Conservation (phyloP, 2,888 invertebrate genomes). For the Drosophila putrida region DNA sequence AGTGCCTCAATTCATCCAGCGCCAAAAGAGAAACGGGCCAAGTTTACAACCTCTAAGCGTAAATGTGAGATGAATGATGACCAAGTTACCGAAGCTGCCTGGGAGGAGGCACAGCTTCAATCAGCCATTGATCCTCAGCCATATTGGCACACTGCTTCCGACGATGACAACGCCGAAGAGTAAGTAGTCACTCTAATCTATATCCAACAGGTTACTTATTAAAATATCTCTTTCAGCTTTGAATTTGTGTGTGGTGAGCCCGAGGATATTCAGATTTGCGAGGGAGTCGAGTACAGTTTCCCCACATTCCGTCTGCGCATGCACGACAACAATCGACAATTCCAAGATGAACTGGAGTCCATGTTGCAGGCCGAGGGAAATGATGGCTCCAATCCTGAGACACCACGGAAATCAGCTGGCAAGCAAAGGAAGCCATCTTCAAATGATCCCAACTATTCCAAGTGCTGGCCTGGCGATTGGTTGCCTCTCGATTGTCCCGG, state of each 20-base stretch:
- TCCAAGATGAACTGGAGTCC: constrained; percentile 74
- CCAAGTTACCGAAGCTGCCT: constrained; percentile 32
- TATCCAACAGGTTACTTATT: neutral
- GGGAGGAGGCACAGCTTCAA: constrained; percentile 40
- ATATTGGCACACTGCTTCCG: constrained; percentile 42
- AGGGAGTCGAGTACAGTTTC: constrained; percentile 84
- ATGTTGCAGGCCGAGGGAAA: constrained; percentile 54
- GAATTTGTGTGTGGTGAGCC: constrained; percentile 80
- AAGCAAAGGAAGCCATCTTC: constrained; percentile 53
- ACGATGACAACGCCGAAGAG: constrained; percentile 59
- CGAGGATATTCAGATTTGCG: constrained; percentile 77
- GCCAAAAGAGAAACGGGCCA: constrained; percentile 82
- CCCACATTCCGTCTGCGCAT: constrained; percentile 84
- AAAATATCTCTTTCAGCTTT: constrained; percentile 48
- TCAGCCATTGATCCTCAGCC: constrained; percentile 22
- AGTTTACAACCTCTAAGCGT: constrained; percentile 59
- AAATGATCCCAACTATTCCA: constrained; percentile 86
- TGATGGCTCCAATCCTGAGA: neutral
- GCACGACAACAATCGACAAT: constrained; percentile 76
- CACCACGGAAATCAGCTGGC: constrained; percentile 36
- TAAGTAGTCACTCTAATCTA: constrained; percentile 15
- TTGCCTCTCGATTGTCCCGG: constrained; percentile 91
- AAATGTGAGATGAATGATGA: constrained; percentile 27
- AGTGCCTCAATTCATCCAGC: constrained; percentile 76
- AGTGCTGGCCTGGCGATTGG: constrained; percentile 96